phyloP scores from a whole-genome alignment of 2,113 vertebrate genomes.

The Siphamia tubifer region DNA sequence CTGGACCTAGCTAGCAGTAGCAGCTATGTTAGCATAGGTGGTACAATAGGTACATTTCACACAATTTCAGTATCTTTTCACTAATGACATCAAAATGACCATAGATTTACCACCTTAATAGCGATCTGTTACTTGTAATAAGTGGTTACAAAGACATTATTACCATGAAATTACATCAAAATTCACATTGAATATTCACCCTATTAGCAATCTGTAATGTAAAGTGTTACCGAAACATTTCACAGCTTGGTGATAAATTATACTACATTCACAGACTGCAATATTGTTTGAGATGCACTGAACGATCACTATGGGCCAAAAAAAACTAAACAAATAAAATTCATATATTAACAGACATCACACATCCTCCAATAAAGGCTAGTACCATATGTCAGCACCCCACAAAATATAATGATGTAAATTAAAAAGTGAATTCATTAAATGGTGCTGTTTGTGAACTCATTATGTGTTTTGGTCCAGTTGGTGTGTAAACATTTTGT shows the following conservation, averaged over 20 bases:
- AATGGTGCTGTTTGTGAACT: background rate
- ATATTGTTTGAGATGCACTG: background rate
- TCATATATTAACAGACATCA: background rate
- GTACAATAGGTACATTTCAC: no score
- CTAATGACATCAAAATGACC: no score
- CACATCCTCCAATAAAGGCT: background rate
- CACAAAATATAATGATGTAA: background rate
- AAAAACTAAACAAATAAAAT: background rate
- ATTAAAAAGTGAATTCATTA: background rate
- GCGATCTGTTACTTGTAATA: no score
- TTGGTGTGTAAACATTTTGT: conserved; percentile 1
- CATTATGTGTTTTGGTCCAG: conserved; percentile 12
- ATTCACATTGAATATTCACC: no score
- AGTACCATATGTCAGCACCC: background rate
- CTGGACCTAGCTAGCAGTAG: no score
- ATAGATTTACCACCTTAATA: no score
- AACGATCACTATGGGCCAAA: background rate
- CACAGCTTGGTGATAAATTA: background rate
- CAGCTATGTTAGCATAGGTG: no score
- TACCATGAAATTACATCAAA: no score
- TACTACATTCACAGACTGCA: background rate
- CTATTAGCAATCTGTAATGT: no score
- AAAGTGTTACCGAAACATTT: no score
- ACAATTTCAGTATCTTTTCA: no score
- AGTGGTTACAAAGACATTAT: no score